A percentile compares a stretch with the other conserved stretches of the same genome.
Evolutionary conservation across 2,797 vertebrate genomes (phyloP).

Genomic region (Clarias laeviceps): DNA sequence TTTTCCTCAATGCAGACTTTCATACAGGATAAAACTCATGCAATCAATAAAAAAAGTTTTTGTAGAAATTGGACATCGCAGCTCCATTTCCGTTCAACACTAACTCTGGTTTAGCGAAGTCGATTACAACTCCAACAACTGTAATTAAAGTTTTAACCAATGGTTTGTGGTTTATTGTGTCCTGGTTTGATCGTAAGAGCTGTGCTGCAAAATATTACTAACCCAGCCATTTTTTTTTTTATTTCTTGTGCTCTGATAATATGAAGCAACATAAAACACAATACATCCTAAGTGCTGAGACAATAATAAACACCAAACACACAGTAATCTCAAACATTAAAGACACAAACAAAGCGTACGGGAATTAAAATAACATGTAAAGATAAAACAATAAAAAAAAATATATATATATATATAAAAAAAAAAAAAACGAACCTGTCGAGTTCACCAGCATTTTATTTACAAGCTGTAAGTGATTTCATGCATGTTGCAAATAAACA

Average conservation of each 20-base stretch:
- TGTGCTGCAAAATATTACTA: neutral
- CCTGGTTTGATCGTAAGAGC: neutral
- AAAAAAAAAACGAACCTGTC: neutral
- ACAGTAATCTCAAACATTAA: neutral
- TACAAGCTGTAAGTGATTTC: neutral
- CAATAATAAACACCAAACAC: neutral
- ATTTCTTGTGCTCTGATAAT: neutral
- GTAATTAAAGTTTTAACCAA: neutral
- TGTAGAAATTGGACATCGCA: neutral
- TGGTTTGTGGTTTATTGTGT: neutral
- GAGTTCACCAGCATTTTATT: too few species aligned
- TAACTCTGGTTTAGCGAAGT: neutral
- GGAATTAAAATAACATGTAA: neutral
- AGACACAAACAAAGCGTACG: neutral
- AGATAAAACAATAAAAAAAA: neutral
- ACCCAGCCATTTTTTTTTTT: neutral
- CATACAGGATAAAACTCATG: neutral
- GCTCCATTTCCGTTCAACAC: neutral
- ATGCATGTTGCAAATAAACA: neutral
- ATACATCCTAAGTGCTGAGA: neutral
- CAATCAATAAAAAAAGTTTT: neutral
- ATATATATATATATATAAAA: too few species aligned
- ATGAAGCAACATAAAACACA: neutral
- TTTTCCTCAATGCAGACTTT: neutral
- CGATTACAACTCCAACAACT: neutral